Evolutionary conservation across 2,888 invertebrate genomes (phyloP), one percentile per base, ranked within the genome.

Genomic region (Meloe dianella): DNA sequence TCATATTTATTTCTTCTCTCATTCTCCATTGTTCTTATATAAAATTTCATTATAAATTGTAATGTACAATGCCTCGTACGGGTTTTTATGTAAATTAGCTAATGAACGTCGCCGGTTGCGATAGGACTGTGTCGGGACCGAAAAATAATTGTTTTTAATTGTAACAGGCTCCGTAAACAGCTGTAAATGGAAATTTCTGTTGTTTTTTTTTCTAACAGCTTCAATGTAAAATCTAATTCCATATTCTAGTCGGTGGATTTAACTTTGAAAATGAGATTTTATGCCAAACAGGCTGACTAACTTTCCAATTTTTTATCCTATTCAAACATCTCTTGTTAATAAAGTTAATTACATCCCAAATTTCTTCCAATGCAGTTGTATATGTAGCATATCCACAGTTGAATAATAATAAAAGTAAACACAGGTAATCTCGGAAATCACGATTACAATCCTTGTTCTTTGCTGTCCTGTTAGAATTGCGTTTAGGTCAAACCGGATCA

Each of bases 111-210:
- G 47, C 47, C 47, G 12, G 47, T 47, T 47, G 47, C 20, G 20
- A 20, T 20, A 20, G 47, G 12, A 51, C 22, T 12, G 12, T 51
- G 22, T 51, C 22, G 51, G 24, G 51, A 22, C 51, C 20, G 51
- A 69, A 72, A 74, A 74, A 74, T 73, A 74, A 74, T 73, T 70
- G 72, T 71, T 72, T 74, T 74, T 74, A 74, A 74, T 72, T 74
- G 72, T 70, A 67, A 69, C 67, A 62, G 71, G 71, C 63, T 71
- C 71, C 65, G 71, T 70, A 69, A 71, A 71, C 73, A 73, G 67
- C 58, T 72, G 73, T 73, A 74, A 72, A 70, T 69, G 71, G 71
- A 73, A 73, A 69, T 71, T 64, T 69, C 62, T 61, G 20, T 59
- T n/a, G 24, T 0, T 12, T 59, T 59, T 24, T 32, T 59, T 35